Evolutionary conservation across 2,888 invertebrate species (phyloP).

Genomic region (Campoplex nolae): DNA sequence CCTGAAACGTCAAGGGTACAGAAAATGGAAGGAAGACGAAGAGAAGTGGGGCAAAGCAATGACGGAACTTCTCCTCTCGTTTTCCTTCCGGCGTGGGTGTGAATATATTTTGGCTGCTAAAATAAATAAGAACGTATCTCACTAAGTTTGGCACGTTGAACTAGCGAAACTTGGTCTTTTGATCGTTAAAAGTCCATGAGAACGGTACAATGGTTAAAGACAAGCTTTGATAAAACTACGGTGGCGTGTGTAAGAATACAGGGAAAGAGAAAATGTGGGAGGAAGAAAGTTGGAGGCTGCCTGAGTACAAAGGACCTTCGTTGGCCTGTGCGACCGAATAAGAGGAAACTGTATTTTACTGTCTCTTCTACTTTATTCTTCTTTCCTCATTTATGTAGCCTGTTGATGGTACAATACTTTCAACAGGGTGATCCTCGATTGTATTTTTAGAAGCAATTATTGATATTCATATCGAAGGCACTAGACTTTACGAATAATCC

Average conservation of each 20-base stretch:
- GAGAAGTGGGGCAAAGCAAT: not conserved
- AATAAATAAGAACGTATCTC: conserved; percentile 13
- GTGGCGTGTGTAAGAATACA: conserved; percentile 33
- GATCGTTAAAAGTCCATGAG: not conserved
- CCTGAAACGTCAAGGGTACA: not conserved
- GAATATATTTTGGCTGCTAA: conserved; percentile 14
- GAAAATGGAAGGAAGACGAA: not conserved
- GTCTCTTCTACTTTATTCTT: conserved; percentile 63
- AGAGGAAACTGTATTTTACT: conserved; percentile 15
- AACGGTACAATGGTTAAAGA: not conserved
- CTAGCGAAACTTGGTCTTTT: not conserved
- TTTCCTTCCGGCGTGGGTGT: not conserved
- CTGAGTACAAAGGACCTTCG: conserved; percentile 58
- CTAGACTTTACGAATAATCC: not conserved
- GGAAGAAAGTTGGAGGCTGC: conserved; percentile 51
- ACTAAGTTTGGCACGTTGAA: not conserved
- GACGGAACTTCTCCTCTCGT: conserved; percentile 23
- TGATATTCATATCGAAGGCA: not conserved
- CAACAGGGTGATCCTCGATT: not conserved
- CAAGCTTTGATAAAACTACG: conserved; percentile 42
- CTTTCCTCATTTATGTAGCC: conserved; percentile 67
- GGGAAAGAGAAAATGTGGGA: conserved; percentile 65
- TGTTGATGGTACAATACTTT: not conserved
- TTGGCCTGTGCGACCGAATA: conserved; percentile 68
- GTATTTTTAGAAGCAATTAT: not conserved